phyloP scores from a whole-genome alignment of 2,888 invertebrate genomes.

The Epistrophe eligans region DNA sequence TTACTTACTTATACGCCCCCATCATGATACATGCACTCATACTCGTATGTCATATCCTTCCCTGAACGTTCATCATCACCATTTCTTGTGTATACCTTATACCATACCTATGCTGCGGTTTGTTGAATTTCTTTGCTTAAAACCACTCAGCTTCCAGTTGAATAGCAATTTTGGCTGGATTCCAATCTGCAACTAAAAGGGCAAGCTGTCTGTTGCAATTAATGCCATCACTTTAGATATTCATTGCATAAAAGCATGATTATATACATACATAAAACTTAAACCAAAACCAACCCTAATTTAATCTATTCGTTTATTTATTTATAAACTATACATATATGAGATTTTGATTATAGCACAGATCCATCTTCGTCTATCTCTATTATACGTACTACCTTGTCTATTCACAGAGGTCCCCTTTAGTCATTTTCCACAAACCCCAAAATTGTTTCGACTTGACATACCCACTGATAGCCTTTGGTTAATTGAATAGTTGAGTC shows the following conservation, averaged over 20 bases:
- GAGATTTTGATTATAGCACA: not conserved
- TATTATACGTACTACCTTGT: not conserved
- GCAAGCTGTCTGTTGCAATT: constrained; percentile 15
- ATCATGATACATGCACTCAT: not conserved
- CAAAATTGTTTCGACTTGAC: not conserved
- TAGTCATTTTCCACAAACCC: not conserved
- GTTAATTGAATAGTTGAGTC: not conserved
- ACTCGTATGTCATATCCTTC: not conserved
- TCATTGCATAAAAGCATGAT: constrained; percentile 10
- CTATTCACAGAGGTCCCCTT: not conserved
- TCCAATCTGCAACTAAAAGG: constrained; percentile 3
- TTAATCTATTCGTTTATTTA: constrained; percentile 1
- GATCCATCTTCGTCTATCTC: constrained; percentile 19
- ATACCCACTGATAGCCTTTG: not conserved
- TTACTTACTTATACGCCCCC: not conserved
- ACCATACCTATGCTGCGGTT: not conserved
- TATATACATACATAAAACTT: not conserved
- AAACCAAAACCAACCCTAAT: constrained; percentile 12
- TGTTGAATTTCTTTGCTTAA: not conserved
- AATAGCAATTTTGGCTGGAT: not conserved
- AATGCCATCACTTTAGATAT: constrained; percentile 8
- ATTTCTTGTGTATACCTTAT: not conserved
- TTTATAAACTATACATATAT: constrained; percentile 5
- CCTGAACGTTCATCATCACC: not conserved
- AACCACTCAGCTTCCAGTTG: constrained; percentile 10